Evolutionary conservation across 2,797 vertebrate genomes (phyloP).

Genomic region (Enteromius thamalakanensis): DNA sequence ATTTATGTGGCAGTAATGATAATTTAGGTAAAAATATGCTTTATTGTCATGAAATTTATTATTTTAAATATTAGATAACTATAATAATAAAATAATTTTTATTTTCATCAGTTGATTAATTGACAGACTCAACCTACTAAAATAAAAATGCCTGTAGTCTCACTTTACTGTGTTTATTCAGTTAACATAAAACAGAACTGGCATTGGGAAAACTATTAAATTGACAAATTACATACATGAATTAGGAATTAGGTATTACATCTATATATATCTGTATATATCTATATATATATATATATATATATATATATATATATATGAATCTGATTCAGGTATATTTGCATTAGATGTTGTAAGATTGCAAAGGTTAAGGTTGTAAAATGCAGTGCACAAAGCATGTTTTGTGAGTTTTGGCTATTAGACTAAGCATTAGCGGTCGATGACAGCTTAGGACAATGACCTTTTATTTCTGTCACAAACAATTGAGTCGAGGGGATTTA

Average conservation of each 20-base stretch:
- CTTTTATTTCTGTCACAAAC: slow-evolving; percentile 52
- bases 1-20: background rate
- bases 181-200: background rate
- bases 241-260: background rate
- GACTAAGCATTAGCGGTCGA: slow-evolving; percentile 8
- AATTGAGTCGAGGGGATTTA: slow-evolving; percentile 47
- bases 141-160: background rate
- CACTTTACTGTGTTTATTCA: background rate
- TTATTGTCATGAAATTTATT: background rate
- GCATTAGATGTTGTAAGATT: background rate
- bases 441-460: slow-evolving; percentile 30
- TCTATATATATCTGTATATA: background rate
- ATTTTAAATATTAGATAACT: background rate
- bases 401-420: slow-evolving; percentile 27
- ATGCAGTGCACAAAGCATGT: slow-evolving; percentile 6
- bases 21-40: background rate
- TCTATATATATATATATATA: background rate
- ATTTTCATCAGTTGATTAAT: background rate
- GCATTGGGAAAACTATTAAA: background rate
- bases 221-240: background rate
- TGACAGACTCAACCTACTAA: background rate
- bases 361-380: background rate
- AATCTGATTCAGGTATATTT: background rate
- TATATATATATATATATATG: too few relatives aligned
- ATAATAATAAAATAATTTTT: too few relatives aligned